Evolutionary conservation across 2,113 vertebrate species (phyloP).

Genomic region (Toxotes jaculatrix): DNA sequence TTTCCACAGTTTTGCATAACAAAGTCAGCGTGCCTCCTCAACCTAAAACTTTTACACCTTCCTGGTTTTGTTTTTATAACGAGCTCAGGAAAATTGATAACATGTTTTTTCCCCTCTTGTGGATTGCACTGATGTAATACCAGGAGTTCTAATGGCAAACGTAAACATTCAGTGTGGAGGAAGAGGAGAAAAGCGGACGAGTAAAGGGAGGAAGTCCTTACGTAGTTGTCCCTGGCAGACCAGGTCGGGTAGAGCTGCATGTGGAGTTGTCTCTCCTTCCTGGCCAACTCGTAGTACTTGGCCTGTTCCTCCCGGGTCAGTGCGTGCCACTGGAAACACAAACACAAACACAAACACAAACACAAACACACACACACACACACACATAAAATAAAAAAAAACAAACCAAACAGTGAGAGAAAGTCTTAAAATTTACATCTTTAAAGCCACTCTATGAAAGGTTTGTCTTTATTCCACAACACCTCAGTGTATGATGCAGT

Average conservation of each 20-base stretch:
- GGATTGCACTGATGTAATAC: background rate
- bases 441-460: too few relatives aligned
- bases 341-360: slow-evolving; percentile 18
- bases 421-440: background rate
- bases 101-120: background rate
- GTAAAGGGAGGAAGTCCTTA: slow-evolving; percentile 76
- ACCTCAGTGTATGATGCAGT: too few relatives aligned
- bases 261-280: slow-evolving; percentile 98
- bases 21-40: slow-evolving; percentile 5
- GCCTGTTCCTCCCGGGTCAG: slow-evolving; percentile 97
- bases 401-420: background rate
- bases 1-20: slow-evolving; percentile 4
- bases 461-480: too few relatives aligned
- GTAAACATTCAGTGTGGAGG: background rate
- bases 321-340: slow-evolving; percentile 93
- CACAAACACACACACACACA: slow-evolving; percentile 23
- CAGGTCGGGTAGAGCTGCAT: slow-evolving; percentile 99
- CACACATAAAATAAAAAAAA: background rate
- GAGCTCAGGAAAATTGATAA: background rate
- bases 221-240: slow-evolving; percentile 98
- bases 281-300: slow-evolving; percentile 98
- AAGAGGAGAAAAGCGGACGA: slow-evolving; percentile 6
- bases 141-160: background rate
- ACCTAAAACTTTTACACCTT: background rate
- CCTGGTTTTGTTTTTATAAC: slow-evolving; percentile 5